These are phyloP conservation scores for Spea hammondii DNA, from an alignment of 2,797 vertebrate genomes.

Conservation along the genomic window DNA sequence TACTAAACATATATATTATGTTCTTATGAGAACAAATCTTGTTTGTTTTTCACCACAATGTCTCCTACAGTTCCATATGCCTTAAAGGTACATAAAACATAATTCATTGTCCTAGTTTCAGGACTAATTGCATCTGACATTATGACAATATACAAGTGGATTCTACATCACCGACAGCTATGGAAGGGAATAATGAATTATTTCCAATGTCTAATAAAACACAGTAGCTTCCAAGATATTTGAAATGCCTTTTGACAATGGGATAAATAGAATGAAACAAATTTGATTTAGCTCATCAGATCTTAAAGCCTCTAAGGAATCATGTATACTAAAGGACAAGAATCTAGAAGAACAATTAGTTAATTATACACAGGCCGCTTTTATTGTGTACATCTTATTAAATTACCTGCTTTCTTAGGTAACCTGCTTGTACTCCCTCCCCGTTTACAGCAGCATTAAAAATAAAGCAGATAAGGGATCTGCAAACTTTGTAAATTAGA, in stretches of 20 bases:
- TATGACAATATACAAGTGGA: slow-evolving; percentile 30
- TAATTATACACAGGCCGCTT: too few relatives aligned
- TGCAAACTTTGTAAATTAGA: too few relatives aligned
- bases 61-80: slow-evolving; percentile 34
- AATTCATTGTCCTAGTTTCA: slow-evolving; percentile 43
- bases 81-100: slow-evolving; percentile 51
- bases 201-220: slow-evolving; percentile 35
- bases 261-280: neutral
- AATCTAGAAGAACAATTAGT: too few relatives aligned
- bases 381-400: too few relatives aligned
- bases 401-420: too few relatives aligned
- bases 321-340: too few relatives aligned
- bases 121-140: slow-evolving; percentile 56
- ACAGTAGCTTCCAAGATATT: slow-evolving; percentile 1
- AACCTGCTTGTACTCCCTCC: neutral
- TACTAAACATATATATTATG: too few relatives aligned
- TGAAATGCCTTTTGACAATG: slow-evolving; percentile 15
- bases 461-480: neutral
- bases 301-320: neutral
- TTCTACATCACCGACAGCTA: slow-evolving; percentile 13
- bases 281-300: neutral
- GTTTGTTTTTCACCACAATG: slow-evolving; percentile 19
- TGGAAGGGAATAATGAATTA: slow-evolving; percentile 8
- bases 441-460: neutral
- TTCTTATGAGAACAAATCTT: neutral